Evolutionary conservation across 2,888 invertebrate species (phyloP).

Genomic region (Acronicta alni): DNA sequence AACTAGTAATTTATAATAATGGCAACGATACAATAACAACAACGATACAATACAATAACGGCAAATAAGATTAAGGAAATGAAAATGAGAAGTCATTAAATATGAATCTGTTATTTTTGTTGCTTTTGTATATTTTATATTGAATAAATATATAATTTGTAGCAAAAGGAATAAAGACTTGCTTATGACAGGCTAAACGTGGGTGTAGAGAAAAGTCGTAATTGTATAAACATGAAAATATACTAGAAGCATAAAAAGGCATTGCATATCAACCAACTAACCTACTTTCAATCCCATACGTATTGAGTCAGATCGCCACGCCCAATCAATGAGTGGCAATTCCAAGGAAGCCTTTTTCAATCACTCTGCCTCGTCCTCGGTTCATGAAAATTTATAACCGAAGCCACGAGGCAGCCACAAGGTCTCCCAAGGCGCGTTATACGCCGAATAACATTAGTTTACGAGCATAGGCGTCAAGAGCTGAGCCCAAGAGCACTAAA

Average conservation of each 20-base stretch:
- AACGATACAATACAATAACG: too few relatives aligned
- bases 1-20: too few relatives aligned
- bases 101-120: too few relatives aligned
- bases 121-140: too few relatives aligned
- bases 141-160: too few relatives aligned
- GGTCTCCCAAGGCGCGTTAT: conserved; percentile 78
- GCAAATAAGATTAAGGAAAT: too few relatives aligned
- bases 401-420: conserved; percentile 54
- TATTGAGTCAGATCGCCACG: conserved; percentile 46
- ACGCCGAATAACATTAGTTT: conserved; percentile 84
- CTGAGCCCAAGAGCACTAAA: conserved; percentile 64
- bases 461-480: conserved; percentile 71
- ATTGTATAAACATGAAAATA: too few relatives aligned
- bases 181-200: too few relatives aligned
- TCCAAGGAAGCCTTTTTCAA: conserved; percentile 82
- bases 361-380: conserved; percentile 74
- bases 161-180: not conserved
- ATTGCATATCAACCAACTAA: conserved; percentile 7
- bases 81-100: too few relatives aligned
- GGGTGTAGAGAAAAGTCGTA: too few relatives aligned
- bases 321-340: conserved; percentile 74
- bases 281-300: conserved; percentile 39
- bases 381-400: conserved; percentile 86
- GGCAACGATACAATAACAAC: too few relatives aligned
- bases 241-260: too few relatives aligned